phyloP scores from a whole-genome alignment of 2,888 invertebrate species.

The Arenicola marina region DNA sequence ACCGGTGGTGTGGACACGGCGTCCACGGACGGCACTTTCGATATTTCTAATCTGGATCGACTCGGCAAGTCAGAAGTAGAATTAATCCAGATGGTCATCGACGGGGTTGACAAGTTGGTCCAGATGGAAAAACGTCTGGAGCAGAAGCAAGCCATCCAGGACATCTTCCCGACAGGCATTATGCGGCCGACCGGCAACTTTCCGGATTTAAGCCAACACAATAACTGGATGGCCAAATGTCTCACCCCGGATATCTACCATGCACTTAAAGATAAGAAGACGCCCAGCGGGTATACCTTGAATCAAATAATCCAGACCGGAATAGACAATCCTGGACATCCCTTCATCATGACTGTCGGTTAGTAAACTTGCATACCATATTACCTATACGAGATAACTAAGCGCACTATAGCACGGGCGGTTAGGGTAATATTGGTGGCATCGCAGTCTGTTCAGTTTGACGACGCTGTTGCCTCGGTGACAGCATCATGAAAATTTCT shows the following conservation, averaged over 20 bases:
- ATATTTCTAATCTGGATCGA: constrained; percentile 53
- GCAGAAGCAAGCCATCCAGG: not conserved
- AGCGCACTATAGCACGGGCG: too few relatives aligned
- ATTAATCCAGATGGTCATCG: not conserved
- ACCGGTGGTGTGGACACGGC: constrained; percentile 35
- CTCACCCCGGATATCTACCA: constrained; percentile 31
- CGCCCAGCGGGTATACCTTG: constrained; percentile 27
- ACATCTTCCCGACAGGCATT: not conserved
- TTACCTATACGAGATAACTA: too few relatives aligned
- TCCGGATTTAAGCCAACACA: constrained; percentile 26
- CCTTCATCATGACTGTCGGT: constrained; percentile 37
- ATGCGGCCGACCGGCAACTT: constrained; percentile 10
- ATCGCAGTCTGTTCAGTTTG: too few relatives aligned
- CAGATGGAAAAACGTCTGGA: not conserved
- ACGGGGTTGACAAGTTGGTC: not conserved
- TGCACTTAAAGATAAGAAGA: constrained; percentile 17
- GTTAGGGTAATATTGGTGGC: too few relatives aligned
- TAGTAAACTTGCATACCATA: too few relatives aligned
- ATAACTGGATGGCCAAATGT: constrained; percentile 33
- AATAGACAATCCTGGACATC: constrained; percentile 35
- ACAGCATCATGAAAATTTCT: too few relatives aligned
- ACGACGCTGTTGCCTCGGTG: too few relatives aligned
- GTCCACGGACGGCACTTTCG: constrained; percentile 45
- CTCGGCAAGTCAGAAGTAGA: constrained; percentile 50
- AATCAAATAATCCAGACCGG: constrained; percentile 30